Evolutionary conservation across 2,113 vertebrate species (phyloP).

Genomic region (Ellobius talpinus): DNA sequence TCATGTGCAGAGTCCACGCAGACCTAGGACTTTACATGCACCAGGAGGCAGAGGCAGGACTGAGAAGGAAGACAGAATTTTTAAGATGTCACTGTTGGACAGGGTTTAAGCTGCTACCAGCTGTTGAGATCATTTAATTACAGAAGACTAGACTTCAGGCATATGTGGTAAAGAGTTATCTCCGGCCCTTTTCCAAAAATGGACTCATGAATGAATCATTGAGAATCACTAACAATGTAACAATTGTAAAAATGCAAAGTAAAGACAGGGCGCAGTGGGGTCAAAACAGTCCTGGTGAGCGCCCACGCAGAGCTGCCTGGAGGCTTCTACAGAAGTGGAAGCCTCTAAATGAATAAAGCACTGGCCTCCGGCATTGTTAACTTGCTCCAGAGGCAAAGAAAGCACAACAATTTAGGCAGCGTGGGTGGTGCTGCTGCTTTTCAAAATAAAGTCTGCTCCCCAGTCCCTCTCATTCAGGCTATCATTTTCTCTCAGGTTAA

Average conservation of each 20-base stretch:
- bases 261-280: neutral
- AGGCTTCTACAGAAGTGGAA: neutral
- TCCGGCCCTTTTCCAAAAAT: neutral
- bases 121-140: constrained; percentile 8
- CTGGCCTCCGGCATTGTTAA: neutral
- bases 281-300: neutral
- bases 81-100: neutral
- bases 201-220: neutral
- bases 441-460: neutral
- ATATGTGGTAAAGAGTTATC: neutral
- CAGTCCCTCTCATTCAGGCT: neutral
- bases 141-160: constrained; percentile 2
- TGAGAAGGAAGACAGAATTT: neutral
- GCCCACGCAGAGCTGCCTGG: neutral
- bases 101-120: neutral
- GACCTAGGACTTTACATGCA: neutral
- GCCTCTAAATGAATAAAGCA: neutral
- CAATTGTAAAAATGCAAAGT: neutral
- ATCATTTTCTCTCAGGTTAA: neutral
- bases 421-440: neutral
- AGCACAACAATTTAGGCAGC: too few relatives aligned
- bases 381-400: neutral
- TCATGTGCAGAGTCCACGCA: neutral
- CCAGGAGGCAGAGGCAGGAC: neutral
- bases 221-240: neutral